A percentile compares a stretch with the other conserved stretches of the same genome.
These are phyloP conservation scores for Psittacara wagleri DNA, from an alignment of 2,113 vertebrate species.

Conservation along the genomic window DNA sequence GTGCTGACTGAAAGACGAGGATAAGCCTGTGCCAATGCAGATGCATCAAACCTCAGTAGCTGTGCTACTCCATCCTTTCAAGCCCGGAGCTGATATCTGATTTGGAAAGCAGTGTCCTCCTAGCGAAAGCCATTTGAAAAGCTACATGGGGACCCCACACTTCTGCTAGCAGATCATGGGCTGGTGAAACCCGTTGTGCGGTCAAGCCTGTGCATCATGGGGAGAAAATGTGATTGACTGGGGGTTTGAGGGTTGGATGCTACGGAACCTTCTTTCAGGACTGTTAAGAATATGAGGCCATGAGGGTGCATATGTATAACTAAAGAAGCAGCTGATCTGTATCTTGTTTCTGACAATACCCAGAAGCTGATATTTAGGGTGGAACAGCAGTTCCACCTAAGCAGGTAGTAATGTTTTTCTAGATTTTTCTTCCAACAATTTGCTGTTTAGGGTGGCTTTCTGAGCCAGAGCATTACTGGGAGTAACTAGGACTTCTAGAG, in stretches of 20 bases:
- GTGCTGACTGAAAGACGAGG: neutral
- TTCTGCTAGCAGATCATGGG: neutral
- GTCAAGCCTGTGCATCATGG: neutral
- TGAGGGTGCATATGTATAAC: neutral
- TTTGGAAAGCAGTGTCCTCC: neutral
- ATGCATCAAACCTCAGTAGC: neutral
- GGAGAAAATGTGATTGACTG: neutral
- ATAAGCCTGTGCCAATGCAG: neutral
- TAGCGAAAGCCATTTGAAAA: neutral
- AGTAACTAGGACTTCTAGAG: neutral
- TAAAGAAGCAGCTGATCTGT: neutral
- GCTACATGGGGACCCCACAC: neutral
- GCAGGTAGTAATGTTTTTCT: neutral
- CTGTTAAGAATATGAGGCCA: neutral
- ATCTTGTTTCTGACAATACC: neutral
- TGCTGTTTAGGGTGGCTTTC: neutral
- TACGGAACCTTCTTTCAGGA: neutral
- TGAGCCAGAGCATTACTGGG: neutral
- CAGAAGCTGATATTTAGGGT: neutral
- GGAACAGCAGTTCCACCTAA: neutral
- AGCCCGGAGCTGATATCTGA: neutral
- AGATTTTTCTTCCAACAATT: neutral
- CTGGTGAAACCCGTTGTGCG: fast-evolving
- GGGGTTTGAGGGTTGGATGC: neutral
- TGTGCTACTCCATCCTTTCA: neutral